Evolutionary conservation across 2,113 vertebrate genomes (phyloP).

Genomic region (Ptilorrhoa leucosticta): DNA sequence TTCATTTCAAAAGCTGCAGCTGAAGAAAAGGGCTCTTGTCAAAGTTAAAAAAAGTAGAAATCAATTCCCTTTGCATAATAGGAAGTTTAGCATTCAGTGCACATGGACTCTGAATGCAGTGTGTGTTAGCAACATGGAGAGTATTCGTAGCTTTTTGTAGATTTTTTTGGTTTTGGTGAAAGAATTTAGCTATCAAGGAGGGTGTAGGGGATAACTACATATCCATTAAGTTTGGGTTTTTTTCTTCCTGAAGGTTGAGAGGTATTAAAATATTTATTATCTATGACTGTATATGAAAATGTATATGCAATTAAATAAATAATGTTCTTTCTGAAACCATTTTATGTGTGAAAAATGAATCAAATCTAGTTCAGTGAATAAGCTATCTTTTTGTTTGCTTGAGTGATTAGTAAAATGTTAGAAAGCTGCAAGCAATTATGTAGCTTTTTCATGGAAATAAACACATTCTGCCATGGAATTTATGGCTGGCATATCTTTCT

Average conservation of each 20-base stretch:
- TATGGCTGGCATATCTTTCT: slow-evolving; percentile 19
- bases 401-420: not conserved
- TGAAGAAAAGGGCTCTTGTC: not conserved
- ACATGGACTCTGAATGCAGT: not conserved
- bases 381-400: not conserved
- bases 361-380: not conserved
- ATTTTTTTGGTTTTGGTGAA: not conserved
- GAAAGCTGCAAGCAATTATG: not conserved
- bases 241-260: not conserved
- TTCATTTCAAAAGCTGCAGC: not conserved
- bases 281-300: not conserved
- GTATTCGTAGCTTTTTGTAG: not conserved
- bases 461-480: slow-evolving; percentile 7
- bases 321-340: not conserved
- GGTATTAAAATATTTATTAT: slow-evolving; percentile 7
- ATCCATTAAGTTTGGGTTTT: not conserved
- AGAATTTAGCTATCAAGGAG: not conserved
- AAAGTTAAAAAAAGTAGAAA: slow-evolving; percentile 43
- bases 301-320: not conserved
- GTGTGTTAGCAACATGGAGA: not conserved
- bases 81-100: not conserved
- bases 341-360: not conserved
- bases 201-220: not conserved
- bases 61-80: not conserved
- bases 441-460: not conserved